A percentile compares a stretch with the other conserved stretches of the same genome.
phyloP scores from a whole-genome alignment of 2,797 vertebrate species.

The Tokudaia muenninki region DNA sequence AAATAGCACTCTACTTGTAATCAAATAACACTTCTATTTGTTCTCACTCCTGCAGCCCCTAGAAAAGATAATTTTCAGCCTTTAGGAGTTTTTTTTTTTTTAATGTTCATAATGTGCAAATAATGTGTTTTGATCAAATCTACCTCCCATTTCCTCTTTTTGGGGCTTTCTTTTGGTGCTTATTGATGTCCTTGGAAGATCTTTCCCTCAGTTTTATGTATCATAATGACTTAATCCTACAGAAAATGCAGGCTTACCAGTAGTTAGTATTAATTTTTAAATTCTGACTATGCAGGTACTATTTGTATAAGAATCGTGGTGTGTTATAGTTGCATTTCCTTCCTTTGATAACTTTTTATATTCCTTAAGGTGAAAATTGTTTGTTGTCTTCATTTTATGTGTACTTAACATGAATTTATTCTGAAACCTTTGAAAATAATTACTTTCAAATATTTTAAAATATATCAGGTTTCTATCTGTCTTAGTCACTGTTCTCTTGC shows the following conservation, averaged over 20 bases:
- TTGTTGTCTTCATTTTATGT: constrained; percentile 28
- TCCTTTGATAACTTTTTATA: constrained; percentile 39
- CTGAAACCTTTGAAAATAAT: constrained; percentile 15
- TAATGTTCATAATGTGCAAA: not conserved
- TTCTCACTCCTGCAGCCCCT: not conserved
- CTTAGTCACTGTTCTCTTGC: not conserved
- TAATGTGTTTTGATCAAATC: not conserved
- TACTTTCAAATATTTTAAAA: constrained; percentile 50
- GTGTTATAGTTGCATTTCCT: not conserved
- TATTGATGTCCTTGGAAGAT: not conserved
- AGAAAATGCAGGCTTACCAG: constrained; percentile 1
- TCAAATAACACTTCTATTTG: not conserved
- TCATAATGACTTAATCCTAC: not conserved
- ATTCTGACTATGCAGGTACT: not conserved
- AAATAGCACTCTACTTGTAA: not conserved
- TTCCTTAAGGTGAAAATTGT: constrained; percentile 54
- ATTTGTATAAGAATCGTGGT: not conserved
- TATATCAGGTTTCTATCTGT: not conserved
- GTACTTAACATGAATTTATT: not conserved
- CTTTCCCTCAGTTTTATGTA: not conserved
- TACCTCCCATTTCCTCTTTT: not conserved
- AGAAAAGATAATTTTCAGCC: not conserved
- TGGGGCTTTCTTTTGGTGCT: not conserved
- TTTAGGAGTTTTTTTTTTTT: not conserved
- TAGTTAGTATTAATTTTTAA: constrained; percentile 50